phyloP scores from a whole-genome alignment of 1,140 invertebrate species.

The Tetramorium parvispinum region DNA sequence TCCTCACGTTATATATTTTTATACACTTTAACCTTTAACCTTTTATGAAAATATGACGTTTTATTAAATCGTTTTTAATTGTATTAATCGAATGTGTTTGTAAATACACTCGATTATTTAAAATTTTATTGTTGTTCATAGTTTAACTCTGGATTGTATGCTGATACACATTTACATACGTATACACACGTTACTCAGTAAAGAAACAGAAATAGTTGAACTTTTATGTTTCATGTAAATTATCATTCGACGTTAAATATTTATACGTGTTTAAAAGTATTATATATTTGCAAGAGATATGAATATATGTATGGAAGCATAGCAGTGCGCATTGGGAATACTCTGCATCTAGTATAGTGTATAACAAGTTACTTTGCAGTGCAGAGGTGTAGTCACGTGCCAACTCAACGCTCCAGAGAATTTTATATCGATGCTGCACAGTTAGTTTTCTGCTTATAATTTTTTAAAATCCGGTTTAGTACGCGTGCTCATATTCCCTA shows the following conservation, averaged over 20 bases:
- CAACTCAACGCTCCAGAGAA: constrained; percentile 37
- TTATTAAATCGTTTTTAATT: neutral
- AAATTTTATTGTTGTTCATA: neutral
- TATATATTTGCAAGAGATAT: neutral
- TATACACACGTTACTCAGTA: neutral
- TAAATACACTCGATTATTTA: neutral
- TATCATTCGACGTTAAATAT: neutral
- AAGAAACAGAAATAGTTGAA: constrained; percentile 3
- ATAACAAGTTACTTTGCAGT: constrained; percentile 47
- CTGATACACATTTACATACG: neutral
- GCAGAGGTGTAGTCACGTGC: constrained; percentile 43
- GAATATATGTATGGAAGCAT: constrained; percentile 18
- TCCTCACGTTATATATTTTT: neutral
- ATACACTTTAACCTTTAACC: no score
- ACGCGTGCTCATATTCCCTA: neutral
- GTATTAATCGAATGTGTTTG: neutral
- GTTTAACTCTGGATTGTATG: neutral
- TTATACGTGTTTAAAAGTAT: constrained; percentile 11
- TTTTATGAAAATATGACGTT: no score
- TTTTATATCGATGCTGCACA: constrained; percentile 45
- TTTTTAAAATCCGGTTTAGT: constrained; percentile 15
- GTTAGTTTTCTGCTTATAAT: constrained; percentile 39
- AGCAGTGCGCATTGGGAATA: neutral
- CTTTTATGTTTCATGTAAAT: constrained; percentile 9
- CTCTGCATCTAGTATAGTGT: constrained; percentile 12